Conservation (phyloP, 2,888 invertebrate genomes). For the Tipula helvola region DNA sequence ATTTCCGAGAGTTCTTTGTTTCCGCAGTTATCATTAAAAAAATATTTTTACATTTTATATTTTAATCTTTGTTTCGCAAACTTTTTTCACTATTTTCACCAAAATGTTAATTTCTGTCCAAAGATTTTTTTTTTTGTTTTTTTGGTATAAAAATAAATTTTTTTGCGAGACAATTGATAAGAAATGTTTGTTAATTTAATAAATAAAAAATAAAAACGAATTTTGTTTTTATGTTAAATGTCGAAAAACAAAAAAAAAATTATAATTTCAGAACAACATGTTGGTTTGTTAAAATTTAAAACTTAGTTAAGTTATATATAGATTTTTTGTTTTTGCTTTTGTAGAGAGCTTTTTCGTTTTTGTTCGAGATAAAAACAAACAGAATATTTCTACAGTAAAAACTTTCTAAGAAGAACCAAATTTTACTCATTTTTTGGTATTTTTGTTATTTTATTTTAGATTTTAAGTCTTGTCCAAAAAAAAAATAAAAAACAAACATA, state of each 20-base stretch:
- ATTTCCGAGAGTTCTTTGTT: background rate
- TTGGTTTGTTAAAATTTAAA: background rate
- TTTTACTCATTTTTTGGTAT: background rate
- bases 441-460: background rate
- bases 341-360: background rate
- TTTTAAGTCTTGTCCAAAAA: background rate
- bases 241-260: background rate
- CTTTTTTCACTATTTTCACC: background rate
- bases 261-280: background rate
- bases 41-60: background rate
- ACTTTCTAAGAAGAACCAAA: background rate
- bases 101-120: background rate
- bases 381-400: background rate
- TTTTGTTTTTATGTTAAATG: background rate
- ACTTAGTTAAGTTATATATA: background rate
- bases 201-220: background rate
- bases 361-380: background rate
- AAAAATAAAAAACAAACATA: background rate
- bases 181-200: background rate
- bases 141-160: background rate
- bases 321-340: background rate
- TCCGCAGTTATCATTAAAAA: background rate
- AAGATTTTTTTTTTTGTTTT: background rate
- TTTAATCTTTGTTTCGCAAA: background rate
- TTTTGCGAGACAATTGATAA: background rate